These are phyloP conservation scores for Cryptophagus acutangulus DNA, from an alignment of 2,888 invertebrate species.

Conservation along the genomic window DNA sequence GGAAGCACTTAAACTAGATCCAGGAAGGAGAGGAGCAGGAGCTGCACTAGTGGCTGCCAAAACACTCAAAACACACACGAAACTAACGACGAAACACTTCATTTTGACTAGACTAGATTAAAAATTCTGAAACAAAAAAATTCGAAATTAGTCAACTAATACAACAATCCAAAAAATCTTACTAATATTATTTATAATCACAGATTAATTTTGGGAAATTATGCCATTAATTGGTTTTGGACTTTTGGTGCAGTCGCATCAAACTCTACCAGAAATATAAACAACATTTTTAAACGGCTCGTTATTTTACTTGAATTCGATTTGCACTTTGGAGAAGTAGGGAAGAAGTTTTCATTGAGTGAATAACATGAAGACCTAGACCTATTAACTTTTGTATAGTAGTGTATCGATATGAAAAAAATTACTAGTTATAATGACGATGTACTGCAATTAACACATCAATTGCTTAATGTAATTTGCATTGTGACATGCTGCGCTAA, in stretches of 20 bases:
- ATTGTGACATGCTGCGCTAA: too few relatives aligned
- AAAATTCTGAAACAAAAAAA: slow-evolving; percentile 44
- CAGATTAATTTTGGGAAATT: too few relatives aligned
- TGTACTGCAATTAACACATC: too few relatives aligned
- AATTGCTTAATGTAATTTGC: too few relatives aligned
- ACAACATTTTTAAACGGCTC: too few relatives aligned
- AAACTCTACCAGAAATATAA: slow-evolving; percentile 20
- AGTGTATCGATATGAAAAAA: too few relatives aligned
- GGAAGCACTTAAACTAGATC: slow-evolving; percentile 25
- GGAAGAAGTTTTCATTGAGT: slow-evolving; percentile 42
- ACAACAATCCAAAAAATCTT: too few relatives aligned
- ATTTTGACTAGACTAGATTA: slow-evolving; percentile 49
- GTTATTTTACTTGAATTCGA: too few relatives aligned
- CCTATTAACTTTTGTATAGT: slow-evolving; percentile 34
- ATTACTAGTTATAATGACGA: too few relatives aligned
- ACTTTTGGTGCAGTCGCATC: slow-evolving; percentile 5
- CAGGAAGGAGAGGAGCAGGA: slow-evolving; percentile 40
- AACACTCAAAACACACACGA: slow-evolving; percentile 46
- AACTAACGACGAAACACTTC: slow-evolving; percentile 46
- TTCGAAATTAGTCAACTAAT: slow-evolving; percentile 6
- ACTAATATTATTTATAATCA: too few relatives aligned
- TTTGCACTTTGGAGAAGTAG: too few relatives aligned
- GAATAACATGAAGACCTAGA: slow-evolving; percentile 35
- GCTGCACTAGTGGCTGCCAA: slow-evolving; percentile 34
- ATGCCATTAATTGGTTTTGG: too few relatives aligned